These are phyloP conservation scores for Ptychoptera contaminata DNA, from an alignment of 2,888 invertebrate genomes.

Conservation along the genomic window DNA sequence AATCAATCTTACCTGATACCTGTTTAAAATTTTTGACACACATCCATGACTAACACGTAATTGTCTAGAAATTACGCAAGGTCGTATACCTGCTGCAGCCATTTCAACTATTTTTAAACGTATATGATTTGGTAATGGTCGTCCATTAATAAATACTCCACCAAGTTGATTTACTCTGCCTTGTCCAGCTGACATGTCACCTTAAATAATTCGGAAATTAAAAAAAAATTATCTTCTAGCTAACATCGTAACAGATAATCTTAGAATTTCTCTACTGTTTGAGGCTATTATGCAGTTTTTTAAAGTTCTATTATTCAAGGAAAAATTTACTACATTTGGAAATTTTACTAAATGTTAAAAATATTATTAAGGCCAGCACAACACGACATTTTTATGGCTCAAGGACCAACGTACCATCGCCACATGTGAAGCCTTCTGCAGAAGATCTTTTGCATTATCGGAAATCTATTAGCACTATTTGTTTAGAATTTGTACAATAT, in stretches of 20 bases:
- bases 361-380: too few species aligned
- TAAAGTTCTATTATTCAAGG: too few species aligned
- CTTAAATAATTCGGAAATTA: slow-evolving; percentile 7
- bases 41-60: slow-evolving; percentile 91
- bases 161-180: slow-evolving; percentile 93
- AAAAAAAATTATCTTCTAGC: background rate
- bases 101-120: slow-evolving; percentile 90
- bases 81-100: slow-evolving; percentile 86
- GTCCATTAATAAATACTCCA: slow-evolving; percentile 92
- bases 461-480: too few species aligned
- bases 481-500: too few species aligned
- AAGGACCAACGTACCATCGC: too few species aligned
- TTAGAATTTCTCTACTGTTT: background rate
- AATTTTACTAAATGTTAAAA: too few species aligned
- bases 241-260: background rate
- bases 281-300: too few species aligned
- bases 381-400: too few species aligned
- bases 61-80: slow-evolving; percentile 90
- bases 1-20: slow-evolving; percentile 49
- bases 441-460: too few species aligned
- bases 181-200: slow-evolving; percentile 51
- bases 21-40: slow-evolving; percentile 89
- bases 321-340: too few species aligned
- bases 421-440: too few species aligned
- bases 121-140: slow-evolving; percentile 88